A percentile compares a stretch with the other conserved stretches of the same genome.
Conservation (phyloP, 2,888 invertebrate species). For the Campoplex nolae region DNA sequence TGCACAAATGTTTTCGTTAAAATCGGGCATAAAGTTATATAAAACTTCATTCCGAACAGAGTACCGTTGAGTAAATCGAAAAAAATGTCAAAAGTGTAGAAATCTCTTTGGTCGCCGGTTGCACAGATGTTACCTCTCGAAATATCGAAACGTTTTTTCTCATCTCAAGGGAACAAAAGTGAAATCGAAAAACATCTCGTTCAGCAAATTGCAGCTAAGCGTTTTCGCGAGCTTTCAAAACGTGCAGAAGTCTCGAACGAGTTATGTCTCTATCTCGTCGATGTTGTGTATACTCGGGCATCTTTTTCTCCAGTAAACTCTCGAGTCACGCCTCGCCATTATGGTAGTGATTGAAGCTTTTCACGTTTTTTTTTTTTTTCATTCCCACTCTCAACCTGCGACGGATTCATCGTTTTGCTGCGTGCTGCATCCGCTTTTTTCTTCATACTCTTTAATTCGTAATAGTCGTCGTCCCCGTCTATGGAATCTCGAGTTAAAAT, state of each 20-base stretch:
- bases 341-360: constrained; percentile 56
- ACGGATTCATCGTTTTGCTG: background rate
- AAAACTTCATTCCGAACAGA: too few relatives aligned
- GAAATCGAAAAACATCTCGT: background rate
- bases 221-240: constrained; percentile 54
- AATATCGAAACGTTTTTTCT: too few relatives aligned
- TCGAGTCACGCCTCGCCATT: constrained; percentile 66
- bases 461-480: background rate
- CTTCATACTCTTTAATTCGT: background rate
- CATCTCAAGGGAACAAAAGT: too few relatives aligned
- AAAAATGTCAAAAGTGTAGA: too few relatives aligned
- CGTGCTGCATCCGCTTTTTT: background rate
- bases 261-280: constrained; percentile 38
- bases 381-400: constrained; percentile 51
- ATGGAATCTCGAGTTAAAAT: background rate
- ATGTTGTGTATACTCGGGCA: constrained; percentile 18
- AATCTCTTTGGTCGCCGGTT: too few relatives aligned
- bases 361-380: constrained; percentile 66
- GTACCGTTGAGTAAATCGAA: too few relatives aligned
- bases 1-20: background rate
- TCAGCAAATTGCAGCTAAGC: constrained; percentile 55
- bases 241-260: constrained; percentile 63
- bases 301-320: constrained; percentile 13
- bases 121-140: too few relatives aligned
- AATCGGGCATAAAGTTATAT: too few relatives aligned